Base-by-base conservation (phyloP, 2,888 invertebrate species). In the Electrophaes corylata region DNA sequence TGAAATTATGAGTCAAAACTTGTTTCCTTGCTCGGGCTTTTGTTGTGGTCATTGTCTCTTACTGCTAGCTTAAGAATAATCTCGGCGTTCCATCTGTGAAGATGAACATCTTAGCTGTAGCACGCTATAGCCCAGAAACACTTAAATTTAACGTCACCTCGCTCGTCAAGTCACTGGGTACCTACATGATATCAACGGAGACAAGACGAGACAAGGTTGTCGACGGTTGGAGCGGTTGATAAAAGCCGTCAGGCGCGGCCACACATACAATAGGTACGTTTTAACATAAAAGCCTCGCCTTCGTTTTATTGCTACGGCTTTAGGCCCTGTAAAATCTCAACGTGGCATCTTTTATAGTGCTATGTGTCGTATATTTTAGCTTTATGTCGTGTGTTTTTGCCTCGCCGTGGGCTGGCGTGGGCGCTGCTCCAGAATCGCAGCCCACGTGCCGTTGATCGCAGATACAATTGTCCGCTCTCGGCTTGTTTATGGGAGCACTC, bases 371-470 rank as follows among this genome's bases (percentile, higher is more conserved):
- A 85, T 87, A 84, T 85, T 80, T 81, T 70, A 77, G 79, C 79
- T 85, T 86, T 86, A 87, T 81, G 81, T 79, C 77, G 75, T 72
- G 74, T 78, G 75, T 70, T 70, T 69, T 73, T 72, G 72, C 75
- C 73, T 57, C 66, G 51, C 71, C 70, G 78, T 73, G 70, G 76
- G 78, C 72, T 52, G 75, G 81, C 85, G 91, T 91, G 87, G 91
- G 91, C 81, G 90, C 85, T 88, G 83, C 88, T 86, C 87, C 86
- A 87, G 84, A 85, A 83, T 78, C 75, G 75, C 80, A 60, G 82
- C 88, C 87, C 88, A 86, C 87, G 84, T 85, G 86, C 83, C 79
- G 60, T 65, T 69, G 89, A 86, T 89, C 77, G 76, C 77, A 84
- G 88, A 88, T 88, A 85, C 81, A 74, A 84, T 88, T 86, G 85